A percentile compares a stretch with the other conserved stretches of the same genome.
Conservation (phyloP, 2,888 invertebrate genomes). For the Drosophila neotestacea region DNA sequence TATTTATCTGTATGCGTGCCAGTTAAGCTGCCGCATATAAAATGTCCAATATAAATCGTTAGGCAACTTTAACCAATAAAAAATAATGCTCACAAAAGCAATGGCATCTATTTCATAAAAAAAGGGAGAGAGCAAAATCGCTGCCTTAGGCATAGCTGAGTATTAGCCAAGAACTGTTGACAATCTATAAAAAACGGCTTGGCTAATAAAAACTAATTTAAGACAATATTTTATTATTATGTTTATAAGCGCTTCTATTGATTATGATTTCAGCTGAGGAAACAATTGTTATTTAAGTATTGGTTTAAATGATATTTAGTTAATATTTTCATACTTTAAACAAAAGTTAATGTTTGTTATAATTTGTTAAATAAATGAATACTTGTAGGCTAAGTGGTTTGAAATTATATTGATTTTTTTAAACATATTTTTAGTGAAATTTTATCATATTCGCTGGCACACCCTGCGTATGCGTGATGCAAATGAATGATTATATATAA, state of each 20-base stretch:
- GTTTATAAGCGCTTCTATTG: neutral
- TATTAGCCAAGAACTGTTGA: conserved; percentile 13
- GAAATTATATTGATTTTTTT: too few species aligned
- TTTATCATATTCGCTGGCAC: neutral
- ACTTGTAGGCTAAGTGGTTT: neutral
- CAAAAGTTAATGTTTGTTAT: too few species aligned
- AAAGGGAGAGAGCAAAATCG: conserved; percentile 12
- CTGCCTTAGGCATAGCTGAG: conserved; percentile 1
- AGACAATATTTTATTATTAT: neutral
- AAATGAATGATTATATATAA: too few species aligned
- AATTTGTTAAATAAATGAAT: neutral
- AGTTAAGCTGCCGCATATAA: conserved; percentile 60
- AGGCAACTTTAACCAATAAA: conserved; percentile 72
- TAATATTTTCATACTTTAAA: neutral
- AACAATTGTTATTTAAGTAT: too few species aligned
- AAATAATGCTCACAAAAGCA: conserved; percentile 59
- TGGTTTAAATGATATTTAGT: neutral
- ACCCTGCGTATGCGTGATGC: neutral
- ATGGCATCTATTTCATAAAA: conserved; percentile 41
- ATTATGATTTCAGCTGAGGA: neutral
- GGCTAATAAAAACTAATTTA: conserved; percentile 9
- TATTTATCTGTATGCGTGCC: conserved; percentile 69
- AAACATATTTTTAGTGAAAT: too few species aligned
- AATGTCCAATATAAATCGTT: conserved; percentile 74
- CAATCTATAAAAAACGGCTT: neutral